A percentile compares a stretch with the other conserved stretches of the same genome.
Conservation (phyloP, 2,113 vertebrate species). For the Nannobrachium achirus region DNA sequence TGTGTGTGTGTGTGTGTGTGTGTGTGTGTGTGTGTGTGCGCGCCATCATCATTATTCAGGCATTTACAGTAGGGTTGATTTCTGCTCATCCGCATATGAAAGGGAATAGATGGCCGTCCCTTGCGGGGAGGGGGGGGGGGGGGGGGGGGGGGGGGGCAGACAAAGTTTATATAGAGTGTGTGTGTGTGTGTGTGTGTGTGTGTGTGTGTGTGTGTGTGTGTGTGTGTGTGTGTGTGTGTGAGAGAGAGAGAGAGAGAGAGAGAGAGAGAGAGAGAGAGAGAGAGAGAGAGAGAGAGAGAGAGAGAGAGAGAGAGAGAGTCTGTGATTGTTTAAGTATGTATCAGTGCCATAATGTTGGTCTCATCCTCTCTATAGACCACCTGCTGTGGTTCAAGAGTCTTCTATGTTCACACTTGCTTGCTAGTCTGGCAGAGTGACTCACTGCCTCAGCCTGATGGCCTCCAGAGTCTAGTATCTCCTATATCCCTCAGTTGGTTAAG, state of each 20-base stretch:
- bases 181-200: conserved; percentile 14
- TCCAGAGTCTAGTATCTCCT: too few species aligned
- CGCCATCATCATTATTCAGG: background rate
- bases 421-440: too few species aligned
- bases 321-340: too few species aligned
- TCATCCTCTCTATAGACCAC: too few species aligned
- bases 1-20: background rate
- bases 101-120: conserved; percentile 12
- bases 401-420: too few species aligned
- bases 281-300: background rate
- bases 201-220: background rate
- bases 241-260: background rate
- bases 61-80: conserved; percentile 3
- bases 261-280: too few species aligned
- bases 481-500: too few species aligned
- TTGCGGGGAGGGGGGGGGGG: conserved; percentile 6
- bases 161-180: background rate
- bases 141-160: conserved; percentile 6
- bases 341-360: too few species aligned
- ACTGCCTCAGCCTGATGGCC: too few species aligned
- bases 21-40: background rate
- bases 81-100: background rate
- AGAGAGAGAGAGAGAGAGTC: too few species aligned
- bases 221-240: background rate
- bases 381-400: too few species aligned